phyloP scores from a whole-genome alignment of 2,113 vertebrate species.

The Benthochromis sp. region DNA sequence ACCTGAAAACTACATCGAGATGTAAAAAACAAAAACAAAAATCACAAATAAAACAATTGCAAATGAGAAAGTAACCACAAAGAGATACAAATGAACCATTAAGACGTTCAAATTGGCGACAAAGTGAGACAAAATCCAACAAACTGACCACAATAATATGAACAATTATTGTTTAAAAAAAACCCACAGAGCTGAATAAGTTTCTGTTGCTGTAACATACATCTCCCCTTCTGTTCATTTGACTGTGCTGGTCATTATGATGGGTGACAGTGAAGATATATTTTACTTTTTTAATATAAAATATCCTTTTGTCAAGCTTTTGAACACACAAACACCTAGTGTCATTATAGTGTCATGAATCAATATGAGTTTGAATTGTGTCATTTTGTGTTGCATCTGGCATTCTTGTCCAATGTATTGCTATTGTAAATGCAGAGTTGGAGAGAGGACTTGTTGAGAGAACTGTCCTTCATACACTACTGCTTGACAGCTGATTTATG shows the following conservation, averaged over 20 bases:
- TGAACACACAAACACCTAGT: background rate
- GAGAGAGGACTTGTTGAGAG: background rate
- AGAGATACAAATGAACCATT: background rate
- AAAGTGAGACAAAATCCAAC: background rate
- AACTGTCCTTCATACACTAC: background rate
- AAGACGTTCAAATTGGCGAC: accelerated
- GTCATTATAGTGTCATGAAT: background rate
- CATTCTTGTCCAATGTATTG: background rate
- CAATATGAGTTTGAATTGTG: background rate
- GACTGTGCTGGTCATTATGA: background rate
- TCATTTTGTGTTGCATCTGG: background rate
- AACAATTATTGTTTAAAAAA: background rate
- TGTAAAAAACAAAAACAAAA: background rate
- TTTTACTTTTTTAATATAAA: background rate
- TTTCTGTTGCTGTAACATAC: background rate
- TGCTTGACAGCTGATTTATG: background rate
- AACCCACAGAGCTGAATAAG: background rate
- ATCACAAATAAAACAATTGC: background rate
- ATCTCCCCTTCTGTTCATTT: background rate
- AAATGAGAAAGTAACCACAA: background rate
- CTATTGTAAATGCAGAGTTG: background rate
- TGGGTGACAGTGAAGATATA: background rate
- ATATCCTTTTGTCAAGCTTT: background rate
- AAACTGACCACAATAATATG: background rate
- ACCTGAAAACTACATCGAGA: accelerated